Percentiles rank a stretch among this genome's conserved stretches.
Evolutionary conservation across 2,113 vertebrate genomes (phyloP).

Genomic region (Myotis brandtii): DNA sequence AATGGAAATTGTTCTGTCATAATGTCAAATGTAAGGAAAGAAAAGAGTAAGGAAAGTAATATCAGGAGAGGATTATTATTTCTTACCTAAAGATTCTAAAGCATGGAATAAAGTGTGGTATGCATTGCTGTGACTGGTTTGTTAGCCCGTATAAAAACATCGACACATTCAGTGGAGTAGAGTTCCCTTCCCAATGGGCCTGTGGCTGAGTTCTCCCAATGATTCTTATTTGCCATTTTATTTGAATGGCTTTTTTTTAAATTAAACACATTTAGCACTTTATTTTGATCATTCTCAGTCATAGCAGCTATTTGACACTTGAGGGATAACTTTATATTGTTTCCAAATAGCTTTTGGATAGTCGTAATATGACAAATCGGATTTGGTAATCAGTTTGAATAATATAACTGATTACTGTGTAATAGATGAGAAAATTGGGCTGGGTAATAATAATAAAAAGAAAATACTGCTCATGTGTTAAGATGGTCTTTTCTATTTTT

Average conservation of each 20-base stretch:
- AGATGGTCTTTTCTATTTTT: not conserved
- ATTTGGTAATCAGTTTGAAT: not conserved
- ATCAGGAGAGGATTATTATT: not conserved
- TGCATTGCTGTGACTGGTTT: not conserved
- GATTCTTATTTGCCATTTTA: not conserved
- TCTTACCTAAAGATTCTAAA: not conserved
- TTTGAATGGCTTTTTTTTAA: not conserved
- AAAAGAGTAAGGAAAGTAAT: not conserved
- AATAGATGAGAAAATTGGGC: not conserved
- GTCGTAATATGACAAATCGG: not conserved
- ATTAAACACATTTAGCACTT: not conserved
- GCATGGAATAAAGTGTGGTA: not conserved
- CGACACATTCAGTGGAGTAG: not conserved
- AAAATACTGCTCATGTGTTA: not conserved
- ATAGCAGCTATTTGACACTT: not conserved
- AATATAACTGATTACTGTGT: not conserved
- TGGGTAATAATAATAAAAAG: not conserved
- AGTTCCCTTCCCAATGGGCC: not conserved
- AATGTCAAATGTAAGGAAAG: not conserved
- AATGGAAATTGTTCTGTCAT: not conserved
- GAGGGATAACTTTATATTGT: not conserved
- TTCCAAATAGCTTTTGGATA: conserved; percentile 8
- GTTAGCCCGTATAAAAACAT: not conserved
- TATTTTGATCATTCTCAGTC: not conserved
- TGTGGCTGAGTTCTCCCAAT: not conserved